Percentiles rank a stretch among this genome's conserved stretches.
Conservation (phyloP, 2,113 vertebrate genomes). For the Smithornis capensis region DNA sequence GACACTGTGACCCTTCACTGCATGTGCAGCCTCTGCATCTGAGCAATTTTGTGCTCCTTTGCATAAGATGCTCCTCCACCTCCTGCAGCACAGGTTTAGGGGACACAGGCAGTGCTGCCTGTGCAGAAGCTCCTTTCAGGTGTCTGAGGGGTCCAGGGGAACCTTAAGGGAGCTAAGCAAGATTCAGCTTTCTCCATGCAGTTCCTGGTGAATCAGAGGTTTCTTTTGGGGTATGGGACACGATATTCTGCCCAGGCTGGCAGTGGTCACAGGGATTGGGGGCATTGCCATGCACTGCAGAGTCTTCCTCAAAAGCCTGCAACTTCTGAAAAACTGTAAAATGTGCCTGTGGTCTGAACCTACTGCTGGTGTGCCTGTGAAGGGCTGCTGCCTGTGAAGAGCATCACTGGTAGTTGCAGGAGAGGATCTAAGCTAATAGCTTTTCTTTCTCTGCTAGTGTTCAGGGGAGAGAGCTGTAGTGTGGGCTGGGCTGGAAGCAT, state of each 20-base stretch:
- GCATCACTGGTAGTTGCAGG: not conserved
- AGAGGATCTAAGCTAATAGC: no score
- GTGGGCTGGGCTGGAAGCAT: not conserved
- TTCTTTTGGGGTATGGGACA: rapidly evolving
- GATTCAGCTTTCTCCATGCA: not conserved
- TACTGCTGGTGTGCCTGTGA: not conserved
- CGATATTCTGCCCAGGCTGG: not conserved
- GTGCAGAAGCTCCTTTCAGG: not conserved
- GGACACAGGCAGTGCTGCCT: rapidly evolving
- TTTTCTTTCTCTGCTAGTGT: not conserved
- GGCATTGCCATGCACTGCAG: not conserved
- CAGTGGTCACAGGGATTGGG: not conserved
- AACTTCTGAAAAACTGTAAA: not conserved
- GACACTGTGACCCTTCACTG: not conserved
- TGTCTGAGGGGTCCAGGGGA: not conserved
- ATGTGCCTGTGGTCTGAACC: not conserved
- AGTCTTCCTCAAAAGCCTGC: not conserved
- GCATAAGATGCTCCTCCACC: not conserved
- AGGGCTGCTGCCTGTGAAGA: not conserved
- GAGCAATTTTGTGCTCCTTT: rapidly evolving
- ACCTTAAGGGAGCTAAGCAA: not conserved
- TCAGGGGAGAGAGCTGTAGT: not conserved
- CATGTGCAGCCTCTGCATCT: not conserved
- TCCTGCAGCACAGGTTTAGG: rapidly evolving
- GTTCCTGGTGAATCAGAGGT: not conserved